Evolutionary conservation across 2,797 vertebrate species (phyloP), one percentile per base, ranked within the genome.

Genomic region (Anguilla pacifica): DNA sequence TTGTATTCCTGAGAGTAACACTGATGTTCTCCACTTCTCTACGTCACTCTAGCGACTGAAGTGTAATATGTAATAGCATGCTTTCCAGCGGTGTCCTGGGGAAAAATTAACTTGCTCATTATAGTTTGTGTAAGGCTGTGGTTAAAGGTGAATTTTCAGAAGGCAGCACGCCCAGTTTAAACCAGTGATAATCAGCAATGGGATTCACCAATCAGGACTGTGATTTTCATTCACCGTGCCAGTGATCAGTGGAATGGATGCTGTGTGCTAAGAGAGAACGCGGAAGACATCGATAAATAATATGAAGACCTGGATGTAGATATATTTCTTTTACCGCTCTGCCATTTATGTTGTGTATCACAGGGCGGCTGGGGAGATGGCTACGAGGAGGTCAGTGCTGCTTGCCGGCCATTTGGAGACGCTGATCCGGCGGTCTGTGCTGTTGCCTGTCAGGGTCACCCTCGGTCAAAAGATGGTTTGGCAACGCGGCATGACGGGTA

Each of bases 1-100:
- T 53, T 53, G 51, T 53, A 53, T 53, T 53, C 51, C 51, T 43
- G 43, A 53, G 51, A 53, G 51, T 53, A 53, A 53, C 11, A 53
- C 11, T 53, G 51, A 53, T 10, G 51, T 53, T 53, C 51, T 53
- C 51, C 51, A 53, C 51, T 53, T 53, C 51, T 53, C 7, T 53
- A 53, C 51, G 2, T 53, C 15, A 17, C 55, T 57, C 55, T 57
- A 9, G 55, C 7, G 0, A 53, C 51, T 53, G 51, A 9, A 53
- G 11, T 57, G 15, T 17, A 64, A 25, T 46, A 43, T 86, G 59
- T 35, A 89, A 55, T 89, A 61, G 59, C n/a, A 90, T 31, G 87
- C 88, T 89, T 88, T 51, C 19, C 3, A 61, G 31, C 59, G n/a
- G 6, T 90, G 15, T 35, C 15, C 17, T 43, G 35, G 74, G 3